These are phyloP conservation scores for Diachasmimorpha longicaudata DNA, from an alignment of 1,140 invertebrate genomes.

Conservation along the genomic window DNA sequence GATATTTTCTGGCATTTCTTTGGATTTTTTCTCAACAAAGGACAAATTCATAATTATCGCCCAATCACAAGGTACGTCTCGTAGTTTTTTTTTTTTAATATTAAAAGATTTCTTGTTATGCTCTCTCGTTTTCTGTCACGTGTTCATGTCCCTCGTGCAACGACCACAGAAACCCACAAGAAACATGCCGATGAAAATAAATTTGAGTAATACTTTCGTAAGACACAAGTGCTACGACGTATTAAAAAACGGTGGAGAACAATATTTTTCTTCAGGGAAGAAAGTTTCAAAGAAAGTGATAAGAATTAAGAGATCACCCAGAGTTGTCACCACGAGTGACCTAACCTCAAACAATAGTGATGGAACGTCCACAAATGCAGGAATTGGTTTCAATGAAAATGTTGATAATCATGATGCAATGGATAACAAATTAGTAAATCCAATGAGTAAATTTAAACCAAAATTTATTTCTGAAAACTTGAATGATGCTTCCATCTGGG, in stretches of 20 bases:
- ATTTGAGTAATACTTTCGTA: slow-evolving; percentile 29
- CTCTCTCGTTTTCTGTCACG: neutral
- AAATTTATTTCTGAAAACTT: slow-evolving; percentile 1
- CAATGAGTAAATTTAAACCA: neutral
- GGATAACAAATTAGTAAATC: neutral
- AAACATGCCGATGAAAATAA: slow-evolving; percentile 27
- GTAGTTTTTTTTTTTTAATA: neutral
- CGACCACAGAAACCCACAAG: neutral
- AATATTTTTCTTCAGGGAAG: neutral
- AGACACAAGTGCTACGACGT: slow-evolving; percentile 23
- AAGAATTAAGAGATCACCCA: slow-evolving; percentile 6
- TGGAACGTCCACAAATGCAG: neutral
- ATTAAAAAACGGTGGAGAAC: neutral
- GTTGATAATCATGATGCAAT: neutral
- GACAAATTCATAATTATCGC: slow-evolving; percentile 1
- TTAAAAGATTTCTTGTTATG: neutral
- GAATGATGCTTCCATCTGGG: neutral
- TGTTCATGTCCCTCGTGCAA: slow-evolving; percentile 17
- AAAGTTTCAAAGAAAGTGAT: slow-evolving; percentile 9
- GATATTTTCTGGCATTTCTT: slow-evolving; percentile 31
- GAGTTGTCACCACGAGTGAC: neutral
- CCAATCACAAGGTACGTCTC: neutral
- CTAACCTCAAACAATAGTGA: slow-evolving; percentile 22
- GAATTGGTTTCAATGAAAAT: neutral
- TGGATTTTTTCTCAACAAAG: slow-evolving; percentile 30